Percentiles rank a stretch among this genome's conserved stretches.
phyloP scores from a whole-genome alignment of 2,888 invertebrate species.

The Phyllotreta striolata region DNA sequence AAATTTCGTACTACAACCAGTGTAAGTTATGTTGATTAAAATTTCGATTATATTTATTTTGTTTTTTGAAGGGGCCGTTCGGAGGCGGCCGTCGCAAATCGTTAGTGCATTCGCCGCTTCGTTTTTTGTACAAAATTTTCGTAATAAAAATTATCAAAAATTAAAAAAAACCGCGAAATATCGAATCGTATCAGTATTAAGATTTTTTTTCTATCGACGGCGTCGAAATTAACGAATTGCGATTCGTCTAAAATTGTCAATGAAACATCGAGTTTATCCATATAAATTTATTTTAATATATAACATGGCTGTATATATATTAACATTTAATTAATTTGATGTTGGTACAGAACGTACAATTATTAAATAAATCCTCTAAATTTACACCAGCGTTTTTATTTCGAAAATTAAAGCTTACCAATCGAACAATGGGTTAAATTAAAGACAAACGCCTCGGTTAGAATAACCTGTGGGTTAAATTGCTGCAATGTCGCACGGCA shows the following conservation, averaged over 20 bases:
- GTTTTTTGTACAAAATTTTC: constrained; percentile 56
- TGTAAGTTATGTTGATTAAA: constrained; percentile 47
- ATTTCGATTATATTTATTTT: constrained; percentile 42
- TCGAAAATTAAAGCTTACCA: no score
- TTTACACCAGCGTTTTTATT: constrained; percentile 26
- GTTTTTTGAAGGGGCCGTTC: constrained; percentile 36
- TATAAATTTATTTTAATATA: constrained; percentile 61
- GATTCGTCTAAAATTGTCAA: constrained; percentile 51
- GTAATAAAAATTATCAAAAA: constrained; percentile 43
- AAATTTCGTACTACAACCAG: constrained; percentile 57
- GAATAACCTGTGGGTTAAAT: constrained; percentile 43
- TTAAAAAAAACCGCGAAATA: constrained; percentile 46
- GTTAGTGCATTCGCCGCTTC: constrained; percentile 44
- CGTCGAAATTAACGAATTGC: constrained; percentile 48
- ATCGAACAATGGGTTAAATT: no score
- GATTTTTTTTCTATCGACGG: constrained; percentile 33
- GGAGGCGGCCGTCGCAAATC: no score
- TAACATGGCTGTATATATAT: constrained; percentile 59
- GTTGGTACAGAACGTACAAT: constrained; percentile 61
- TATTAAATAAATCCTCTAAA: constrained; percentile 55
- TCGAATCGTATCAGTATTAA: constrained; percentile 59
- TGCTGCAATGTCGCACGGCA: constrained; percentile 69
- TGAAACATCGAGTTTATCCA: constrained; percentile 53
- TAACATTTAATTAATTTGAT: constrained; percentile 57
- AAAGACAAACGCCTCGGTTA: no score